Evolutionary conservation across 2,888 invertebrate species (phyloP).

Genomic region (Stegana nigrithorax): DNA sequence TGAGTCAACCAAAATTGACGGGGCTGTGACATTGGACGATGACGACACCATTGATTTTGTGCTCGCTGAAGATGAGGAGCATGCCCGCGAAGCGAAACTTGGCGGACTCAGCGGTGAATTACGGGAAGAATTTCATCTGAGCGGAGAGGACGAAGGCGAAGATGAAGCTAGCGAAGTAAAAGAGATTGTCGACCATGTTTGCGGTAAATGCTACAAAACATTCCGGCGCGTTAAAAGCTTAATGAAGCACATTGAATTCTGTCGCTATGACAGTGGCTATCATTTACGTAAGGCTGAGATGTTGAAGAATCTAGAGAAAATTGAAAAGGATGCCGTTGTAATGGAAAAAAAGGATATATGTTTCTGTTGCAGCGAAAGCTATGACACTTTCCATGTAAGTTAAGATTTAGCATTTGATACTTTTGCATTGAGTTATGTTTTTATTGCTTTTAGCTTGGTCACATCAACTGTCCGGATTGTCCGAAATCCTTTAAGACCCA

Average conservation of each 20-base stretch:
- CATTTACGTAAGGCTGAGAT: slow-evolving; percentile 60
- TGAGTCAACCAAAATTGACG: slow-evolving; percentile 44
- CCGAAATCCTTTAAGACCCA: slow-evolving; percentile 79
- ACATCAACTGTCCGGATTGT: slow-evolving; percentile 73
- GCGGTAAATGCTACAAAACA: slow-evolving; percentile 66
- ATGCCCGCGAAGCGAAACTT: slow-evolving; percentile 20
- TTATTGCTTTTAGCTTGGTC: slow-evolving; percentile 57
- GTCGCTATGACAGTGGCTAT: slow-evolving; percentile 63
- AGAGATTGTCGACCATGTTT: slow-evolving; percentile 67
- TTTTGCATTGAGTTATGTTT: background rate
- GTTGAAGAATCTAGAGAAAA: slow-evolving; percentile 63
- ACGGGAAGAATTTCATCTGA: slow-evolving; percentile 41
- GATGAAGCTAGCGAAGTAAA: slow-evolving; percentile 44
- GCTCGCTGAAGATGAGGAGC: slow-evolving; percentile 48
- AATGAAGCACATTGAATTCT: slow-evolving; percentile 63
- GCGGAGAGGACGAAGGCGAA: slow-evolving; percentile 44
- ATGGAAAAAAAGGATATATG: slow-evolving; percentile 66
- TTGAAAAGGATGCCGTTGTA: slow-evolving; percentile 62
- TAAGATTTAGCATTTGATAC: background rate
- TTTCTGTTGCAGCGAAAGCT: slow-evolving; percentile 67
- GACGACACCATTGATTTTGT: slow-evolving; percentile 60
- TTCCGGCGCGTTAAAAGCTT: slow-evolving; percentile 63
- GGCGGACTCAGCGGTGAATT: slow-evolving; percentile 37
- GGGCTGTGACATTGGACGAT: slow-evolving; percentile 34
- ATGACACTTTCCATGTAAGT: slow-evolving; percentile 67